A percentile compares a stretch with the other conserved stretches of the same genome.
Conservation (phyloP, 1,140 invertebrate species). For the Telenomus remus region DNA sequence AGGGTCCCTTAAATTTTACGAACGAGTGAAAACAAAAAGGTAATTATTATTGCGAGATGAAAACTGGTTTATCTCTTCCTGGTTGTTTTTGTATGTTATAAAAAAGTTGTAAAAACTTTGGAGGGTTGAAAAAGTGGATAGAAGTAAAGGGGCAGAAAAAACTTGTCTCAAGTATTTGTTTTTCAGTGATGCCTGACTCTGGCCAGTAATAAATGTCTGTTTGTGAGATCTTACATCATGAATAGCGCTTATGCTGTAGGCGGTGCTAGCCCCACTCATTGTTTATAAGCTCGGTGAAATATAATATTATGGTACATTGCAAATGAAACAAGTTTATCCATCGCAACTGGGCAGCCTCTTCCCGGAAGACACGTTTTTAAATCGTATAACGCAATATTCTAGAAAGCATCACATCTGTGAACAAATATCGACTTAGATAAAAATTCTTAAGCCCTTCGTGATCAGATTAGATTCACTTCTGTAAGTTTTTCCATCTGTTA, state of each 20-base stretch:
- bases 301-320: slow-evolving; percentile 33
- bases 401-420: slow-evolving; percentile 4
- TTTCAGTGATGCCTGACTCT: slow-evolving; percentile 32
- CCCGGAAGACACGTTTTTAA: no score
- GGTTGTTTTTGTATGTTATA: no score
- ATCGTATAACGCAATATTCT: slow-evolving; percentile 9
- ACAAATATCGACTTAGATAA: no score
- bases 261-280: slow-evolving; percentile 32
- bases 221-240: slow-evolving; percentile 29
- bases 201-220: slow-evolving; percentile 29
- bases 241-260: slow-evolving; percentile 30
- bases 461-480: neutral
- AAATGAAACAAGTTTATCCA: slow-evolving; percentile 13
- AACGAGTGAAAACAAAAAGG: no score
- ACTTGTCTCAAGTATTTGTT: slow-evolving; percentile 25
- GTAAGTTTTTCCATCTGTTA: neutral
- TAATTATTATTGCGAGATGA: no score
- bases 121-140: neutral
- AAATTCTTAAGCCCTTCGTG: no score
- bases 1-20: no score
- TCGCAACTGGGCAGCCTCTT: no score
- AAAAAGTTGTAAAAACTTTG: neutral
- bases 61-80: no score
- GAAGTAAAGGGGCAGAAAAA: slow-evolving; percentile 2
- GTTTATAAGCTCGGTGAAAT: slow-evolving; percentile 31